phyloP scores from a whole-genome alignment of 2,113 vertebrate species.

The Mormoops blainvillei region DNA sequence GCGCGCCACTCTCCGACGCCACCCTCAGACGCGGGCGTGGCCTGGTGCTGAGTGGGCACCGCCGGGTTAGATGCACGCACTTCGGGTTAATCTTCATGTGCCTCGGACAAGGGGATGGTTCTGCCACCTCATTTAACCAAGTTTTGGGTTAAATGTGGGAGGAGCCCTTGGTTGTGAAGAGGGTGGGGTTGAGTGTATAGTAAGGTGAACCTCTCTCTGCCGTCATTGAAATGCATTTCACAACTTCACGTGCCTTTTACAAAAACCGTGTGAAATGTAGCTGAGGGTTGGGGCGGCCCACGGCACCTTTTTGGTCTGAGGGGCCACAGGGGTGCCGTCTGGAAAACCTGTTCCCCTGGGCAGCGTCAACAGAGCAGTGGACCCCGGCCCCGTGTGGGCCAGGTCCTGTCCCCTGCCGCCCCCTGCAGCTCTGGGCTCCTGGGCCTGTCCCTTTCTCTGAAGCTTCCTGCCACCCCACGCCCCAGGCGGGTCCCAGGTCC shows the following conservation, averaged over 20 bases:
- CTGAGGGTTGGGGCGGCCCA: neutral
- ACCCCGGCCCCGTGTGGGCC: neutral
- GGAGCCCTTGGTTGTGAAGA: neutral
- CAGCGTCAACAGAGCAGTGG: neutral
- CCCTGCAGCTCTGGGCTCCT: no score
- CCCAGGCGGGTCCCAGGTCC: neutral
- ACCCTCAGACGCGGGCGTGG: neutral
- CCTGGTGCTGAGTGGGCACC: accelerated
- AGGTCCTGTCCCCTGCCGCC: no score
- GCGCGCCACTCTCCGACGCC: accelerated
- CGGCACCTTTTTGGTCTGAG: neutral
- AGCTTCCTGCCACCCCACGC: neutral
- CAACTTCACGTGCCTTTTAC: neutral
- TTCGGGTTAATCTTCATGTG: neutral
- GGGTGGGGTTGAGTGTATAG: neutral
- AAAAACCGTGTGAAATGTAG: no score
- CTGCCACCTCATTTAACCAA: neutral
- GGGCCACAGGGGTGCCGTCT: neutral
- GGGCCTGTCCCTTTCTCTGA: neutral
- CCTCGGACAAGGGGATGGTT: no score
- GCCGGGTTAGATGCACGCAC: neutral
- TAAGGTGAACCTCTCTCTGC: neutral
- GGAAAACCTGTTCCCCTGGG: no score
- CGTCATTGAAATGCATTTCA: neutral
- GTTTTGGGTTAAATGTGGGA: neutral